phyloP scores from a whole-genome alignment of 2,888 invertebrate species.

The Chymomyza caudatula region DNA sequence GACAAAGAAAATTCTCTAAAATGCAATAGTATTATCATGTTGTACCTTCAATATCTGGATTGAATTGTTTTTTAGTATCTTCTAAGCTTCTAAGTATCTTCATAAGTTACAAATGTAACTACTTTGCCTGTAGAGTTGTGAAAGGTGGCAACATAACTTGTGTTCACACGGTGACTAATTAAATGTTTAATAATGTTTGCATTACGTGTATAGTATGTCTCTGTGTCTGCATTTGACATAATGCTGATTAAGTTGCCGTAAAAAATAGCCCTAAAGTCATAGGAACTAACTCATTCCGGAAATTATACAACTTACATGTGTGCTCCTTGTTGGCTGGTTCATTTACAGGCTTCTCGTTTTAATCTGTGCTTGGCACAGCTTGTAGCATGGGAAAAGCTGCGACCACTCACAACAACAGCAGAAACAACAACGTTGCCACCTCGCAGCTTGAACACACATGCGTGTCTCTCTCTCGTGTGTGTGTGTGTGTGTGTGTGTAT shows the following conservation, averaged over 20 bases:
- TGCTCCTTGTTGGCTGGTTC: background rate
- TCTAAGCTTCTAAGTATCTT: no score
- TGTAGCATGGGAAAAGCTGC: background rate
- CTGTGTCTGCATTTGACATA: background rate
- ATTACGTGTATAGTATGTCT: background rate
- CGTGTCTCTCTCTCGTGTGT: slow-evolving; percentile 13
- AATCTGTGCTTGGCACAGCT: background rate
- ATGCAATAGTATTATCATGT: no score
- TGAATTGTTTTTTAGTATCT: no score
- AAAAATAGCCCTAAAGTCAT: background rate
- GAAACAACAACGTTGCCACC: background rate
- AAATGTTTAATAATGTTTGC: background rate
- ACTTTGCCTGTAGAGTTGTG: background rate
- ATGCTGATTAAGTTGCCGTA: background rate
- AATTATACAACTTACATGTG: background rate
- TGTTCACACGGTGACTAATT: background rate
- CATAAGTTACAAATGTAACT: no score
- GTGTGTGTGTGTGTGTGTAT: slow-evolving; percentile 38
- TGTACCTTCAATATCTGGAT: no score
- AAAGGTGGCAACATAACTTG: background rate
- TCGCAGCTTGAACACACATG: background rate
- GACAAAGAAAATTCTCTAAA: no score
- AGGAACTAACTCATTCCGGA: background rate
- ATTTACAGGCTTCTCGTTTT: background rate
- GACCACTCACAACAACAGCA: slow-evolving; percentile 6